Percentiles rank a stretch among this genome's conserved stretches.
Evolutionary conservation across 2,113 vertebrate genomes (phyloP).

Genomic region (Machaerirhynchus nigripectus): DNA sequence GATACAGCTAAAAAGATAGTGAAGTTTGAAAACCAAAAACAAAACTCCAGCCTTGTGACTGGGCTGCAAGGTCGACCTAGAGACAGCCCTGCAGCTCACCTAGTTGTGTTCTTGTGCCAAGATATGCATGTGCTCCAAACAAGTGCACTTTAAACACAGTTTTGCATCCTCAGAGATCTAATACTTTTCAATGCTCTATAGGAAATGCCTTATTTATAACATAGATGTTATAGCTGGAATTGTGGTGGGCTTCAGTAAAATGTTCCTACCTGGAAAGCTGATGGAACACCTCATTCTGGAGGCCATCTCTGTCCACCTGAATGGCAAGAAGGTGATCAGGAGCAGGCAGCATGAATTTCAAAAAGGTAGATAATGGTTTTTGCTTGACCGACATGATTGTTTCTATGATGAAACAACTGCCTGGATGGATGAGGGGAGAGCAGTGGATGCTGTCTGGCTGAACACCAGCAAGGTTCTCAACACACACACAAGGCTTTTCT

Average conservation of each 20-base stretch:
- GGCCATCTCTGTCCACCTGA: neutral
- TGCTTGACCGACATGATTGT: neutral
- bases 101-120: neutral
- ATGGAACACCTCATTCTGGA: neutral
- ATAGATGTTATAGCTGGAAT: neutral
- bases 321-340: neutral
- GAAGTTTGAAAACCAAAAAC: neutral
- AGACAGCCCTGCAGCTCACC: neutral
- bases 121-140: neutral
- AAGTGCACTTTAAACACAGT: neutral
- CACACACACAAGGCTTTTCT: neutral
- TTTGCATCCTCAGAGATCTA: neutral
- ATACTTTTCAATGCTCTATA: neutral
- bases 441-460: fast-evolving
- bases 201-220: neutral
- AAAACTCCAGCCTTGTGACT: neutral
- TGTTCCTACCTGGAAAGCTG: neutral
- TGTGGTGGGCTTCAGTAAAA: neutral
- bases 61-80: neutral
- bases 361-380: neutral
- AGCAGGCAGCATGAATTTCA: neutral
- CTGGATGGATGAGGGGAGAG: neutral
- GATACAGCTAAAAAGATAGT: neutral
- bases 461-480: neutral
- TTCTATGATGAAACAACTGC: neutral